Base-by-base conservation (phyloP, 1,140 invertebrate species). In the Phthorimaea operculella region DNA sequence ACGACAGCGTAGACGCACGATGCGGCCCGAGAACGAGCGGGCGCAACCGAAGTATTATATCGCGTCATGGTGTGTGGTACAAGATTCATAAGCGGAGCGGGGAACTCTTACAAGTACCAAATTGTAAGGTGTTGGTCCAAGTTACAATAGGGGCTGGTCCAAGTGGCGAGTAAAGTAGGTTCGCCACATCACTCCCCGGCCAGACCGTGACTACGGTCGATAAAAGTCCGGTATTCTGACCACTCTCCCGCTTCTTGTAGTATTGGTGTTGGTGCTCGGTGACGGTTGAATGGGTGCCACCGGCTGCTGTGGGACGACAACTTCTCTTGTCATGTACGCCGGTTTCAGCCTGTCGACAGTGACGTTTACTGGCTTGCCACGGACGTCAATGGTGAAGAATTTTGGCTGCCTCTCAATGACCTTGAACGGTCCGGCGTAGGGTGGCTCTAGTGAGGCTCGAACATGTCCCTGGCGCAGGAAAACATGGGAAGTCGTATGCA, bases 291-390 rank as follows among this genome's bases (percentile, higher is more conserved):
- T n/a, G n/a, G n/a, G n/a, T n/a, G n/a, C n/a, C n/a, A n/a, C n/a
- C n/a, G n/a, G n/a, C 18, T 18, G 15, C 10, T 5, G 5, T 49
- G 47, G 47, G 21, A 45, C 42, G 33, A 33, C 10, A 33, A 10
- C 15, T 18, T 55, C 49, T 44, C 33, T 36, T 3, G 45, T 39
- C 7, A 61, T 48, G 48, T 68, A 67, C 0, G 78, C 80, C 33
- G 80, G 76, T 60, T 83, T 82, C 3, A 83, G 51, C n/a, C 81
- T 62, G 58, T 84, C 75, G 12, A 83, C 60, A 10, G 71, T 58
- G 18, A 82, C 62, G 1, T 61, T 76, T 0, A 53, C 52, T 3
- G 59, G 52, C 60, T 64, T 71, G 1, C 63, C 72, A 18, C 63
- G 61, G 1, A 71, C 60, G 0, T 68, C 55, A 4, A 81, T 52